phyloP scores from a whole-genome alignment of 2,113 vertebrate species.

The Bos indicus region DNA sequence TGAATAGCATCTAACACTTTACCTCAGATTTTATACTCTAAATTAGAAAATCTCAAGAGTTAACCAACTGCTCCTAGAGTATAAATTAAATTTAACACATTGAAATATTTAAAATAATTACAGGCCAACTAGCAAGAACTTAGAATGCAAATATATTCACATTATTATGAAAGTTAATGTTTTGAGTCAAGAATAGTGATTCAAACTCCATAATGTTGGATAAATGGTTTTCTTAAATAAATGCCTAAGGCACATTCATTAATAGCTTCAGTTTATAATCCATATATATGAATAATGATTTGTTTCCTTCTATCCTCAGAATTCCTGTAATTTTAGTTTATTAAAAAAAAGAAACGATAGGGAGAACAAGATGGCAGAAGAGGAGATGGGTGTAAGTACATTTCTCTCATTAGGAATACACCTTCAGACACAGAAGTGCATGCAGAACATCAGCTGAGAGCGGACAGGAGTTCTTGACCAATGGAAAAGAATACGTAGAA shows the following conservation, averaged over 20 bases:
- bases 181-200: background rate
- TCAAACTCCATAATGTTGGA: background rate
- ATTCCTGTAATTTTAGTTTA: background rate
- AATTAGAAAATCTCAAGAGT: background rate
- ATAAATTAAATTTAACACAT: background rate
- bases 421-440: background rate
- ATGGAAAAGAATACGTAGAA: background rate
- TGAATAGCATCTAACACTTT: background rate
- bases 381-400: background rate
- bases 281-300: background rate
- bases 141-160: background rate
- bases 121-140: background rate
- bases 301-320: background rate
- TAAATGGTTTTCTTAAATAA: slow-evolving; percentile 2
- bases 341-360: background rate
- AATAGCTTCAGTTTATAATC: background rate
- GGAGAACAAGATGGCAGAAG: background rate
- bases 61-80: background rate
- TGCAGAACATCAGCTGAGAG: background rate
- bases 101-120: slow-evolving; percentile 13
- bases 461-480: accelerated
- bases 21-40: background rate
- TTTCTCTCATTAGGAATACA: background rate
- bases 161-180: background rate
- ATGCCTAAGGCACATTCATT: background rate